Percentiles rank a stretch among this genome's conserved stretches.
Conservation (phyloP, 2,113 vertebrate species). For the Thermophis baileyi region DNA sequence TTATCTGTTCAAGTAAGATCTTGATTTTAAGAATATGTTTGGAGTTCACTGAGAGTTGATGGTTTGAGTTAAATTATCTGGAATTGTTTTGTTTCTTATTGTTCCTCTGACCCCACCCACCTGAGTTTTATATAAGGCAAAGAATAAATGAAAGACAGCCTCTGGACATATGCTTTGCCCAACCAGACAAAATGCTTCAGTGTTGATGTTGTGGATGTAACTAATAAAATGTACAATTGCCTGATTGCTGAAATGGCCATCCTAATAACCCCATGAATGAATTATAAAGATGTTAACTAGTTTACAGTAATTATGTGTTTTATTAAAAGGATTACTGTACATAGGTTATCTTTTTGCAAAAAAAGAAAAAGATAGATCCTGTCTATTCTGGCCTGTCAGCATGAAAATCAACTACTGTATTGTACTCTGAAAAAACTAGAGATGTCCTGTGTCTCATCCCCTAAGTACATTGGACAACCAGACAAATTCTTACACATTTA, state of each 20-base stretch:
- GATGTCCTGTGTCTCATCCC: not conserved
- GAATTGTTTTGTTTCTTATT: not conserved
- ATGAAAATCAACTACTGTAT: not conserved
- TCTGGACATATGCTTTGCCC: not conserved
- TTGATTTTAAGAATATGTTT: not conserved
- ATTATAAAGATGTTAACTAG: not conserved
- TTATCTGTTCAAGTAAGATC: not conserved
- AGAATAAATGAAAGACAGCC: not conserved
- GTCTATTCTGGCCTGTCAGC: not conserved
- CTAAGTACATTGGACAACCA: not conserved
- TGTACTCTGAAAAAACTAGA: not conserved
- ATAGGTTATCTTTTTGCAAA: not conserved
- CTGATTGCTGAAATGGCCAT: not conserved
- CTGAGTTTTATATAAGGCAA: not conserved
- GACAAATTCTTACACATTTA: not conserved
- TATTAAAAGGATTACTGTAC: not conserved
- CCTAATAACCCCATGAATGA: not conserved
- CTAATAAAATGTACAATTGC: not conserved
- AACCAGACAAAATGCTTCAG: not conserved
- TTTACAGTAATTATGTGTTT: not conserved
- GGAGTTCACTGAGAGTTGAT: not conserved
- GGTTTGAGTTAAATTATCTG: not conserved
- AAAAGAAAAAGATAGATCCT: not conserved
- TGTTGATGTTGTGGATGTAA: not conserved
- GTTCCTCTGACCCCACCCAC: not conserved